Conservation (phyloP, 2,797 vertebrate species). For the Somateria mollissima region DNA sequence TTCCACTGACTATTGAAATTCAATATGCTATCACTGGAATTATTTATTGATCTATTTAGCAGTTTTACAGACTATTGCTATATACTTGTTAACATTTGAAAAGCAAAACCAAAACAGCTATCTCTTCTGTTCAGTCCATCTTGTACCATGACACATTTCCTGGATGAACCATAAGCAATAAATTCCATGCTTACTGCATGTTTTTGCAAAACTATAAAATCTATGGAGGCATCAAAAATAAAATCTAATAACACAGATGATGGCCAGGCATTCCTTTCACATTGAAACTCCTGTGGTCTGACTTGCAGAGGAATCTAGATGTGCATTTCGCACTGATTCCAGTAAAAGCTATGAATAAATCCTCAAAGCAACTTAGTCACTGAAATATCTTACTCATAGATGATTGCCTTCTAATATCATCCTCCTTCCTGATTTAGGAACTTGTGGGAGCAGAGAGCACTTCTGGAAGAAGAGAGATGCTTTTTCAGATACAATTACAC, state of each 20-base stretch:
- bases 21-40: conserved; percentile 51
- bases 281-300: not conserved
- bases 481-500: not conserved
- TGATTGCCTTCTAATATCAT: not conserved
- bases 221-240: conserved; percentile 23
- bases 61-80: conserved; percentile 15
- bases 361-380: not conserved
- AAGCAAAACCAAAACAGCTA: conserved; percentile 1
- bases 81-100: conserved; percentile 35
- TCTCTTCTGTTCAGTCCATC: conserved; percentile 36
- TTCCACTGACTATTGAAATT: conserved; percentile 47
- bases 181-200: not conserved
- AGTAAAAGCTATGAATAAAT: conserved; percentile 42
- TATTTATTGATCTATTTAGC: conserved; percentile 56
- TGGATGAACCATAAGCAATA: conserved; percentile 22
- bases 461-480: not conserved
- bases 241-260: conserved; percentile 42
- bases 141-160: conserved; percentile 32
- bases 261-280: conserved; percentile 16
- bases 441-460: not conserved
- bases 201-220: conserved; percentile 46
- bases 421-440: not conserved
- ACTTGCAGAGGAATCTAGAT: not conserved
- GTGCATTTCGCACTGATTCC: not conserved
- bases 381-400: not conserved